These are phyloP conservation scores for Corythoichthys haematopterus DNA, from an alignment of 2,113 vertebrate species.

Conservation along the genomic window DNA sequence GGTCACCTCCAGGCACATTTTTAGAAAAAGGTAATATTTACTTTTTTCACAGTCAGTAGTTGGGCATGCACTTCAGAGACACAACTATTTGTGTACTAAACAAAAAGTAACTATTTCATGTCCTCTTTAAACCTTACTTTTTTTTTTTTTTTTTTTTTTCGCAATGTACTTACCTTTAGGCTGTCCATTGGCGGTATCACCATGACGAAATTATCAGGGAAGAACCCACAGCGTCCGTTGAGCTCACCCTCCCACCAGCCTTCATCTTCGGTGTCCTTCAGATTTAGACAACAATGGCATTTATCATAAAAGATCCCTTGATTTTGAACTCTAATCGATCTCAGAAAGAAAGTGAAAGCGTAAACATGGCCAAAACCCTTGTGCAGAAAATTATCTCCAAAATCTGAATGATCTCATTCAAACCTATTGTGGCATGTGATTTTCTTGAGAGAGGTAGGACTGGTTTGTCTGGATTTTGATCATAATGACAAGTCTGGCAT, in stretches of 20 bases:
- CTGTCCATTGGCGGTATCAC: conserved; percentile 63
- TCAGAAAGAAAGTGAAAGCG: neutral
- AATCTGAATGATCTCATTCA: too few species aligned
- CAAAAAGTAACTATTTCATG: neutral
- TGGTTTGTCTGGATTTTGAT: conserved; percentile 30
- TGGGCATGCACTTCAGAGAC: neutral
- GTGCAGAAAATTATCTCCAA: neutral
- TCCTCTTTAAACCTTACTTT: neutral
- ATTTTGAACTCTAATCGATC: conserved; percentile 14
- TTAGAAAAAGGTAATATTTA: neutral
- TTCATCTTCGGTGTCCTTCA: conserved; percentile 72
- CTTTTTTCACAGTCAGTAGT: neutral
- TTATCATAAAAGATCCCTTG: conserved; percentile 21
- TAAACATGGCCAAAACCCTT: neutral
- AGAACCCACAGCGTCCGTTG: conserved; percentile 76
- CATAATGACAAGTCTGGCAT: neutral
- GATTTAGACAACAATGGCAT: conserved; percentile 37
- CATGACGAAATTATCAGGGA: conserved; percentile 85
- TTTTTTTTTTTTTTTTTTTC: neutral
- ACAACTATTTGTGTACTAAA: neutral
- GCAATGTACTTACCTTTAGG: conserved; percentile 65
- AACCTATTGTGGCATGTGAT: neutral
- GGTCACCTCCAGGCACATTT: neutral
- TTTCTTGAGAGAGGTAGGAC: conserved; percentile 15
- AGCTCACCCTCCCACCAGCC: conserved; percentile 90